These are phyloP conservation scores for Mixornis gularis DNA, from an alignment of 2,113 vertebrate genomes.

Conservation along the genomic window DNA sequence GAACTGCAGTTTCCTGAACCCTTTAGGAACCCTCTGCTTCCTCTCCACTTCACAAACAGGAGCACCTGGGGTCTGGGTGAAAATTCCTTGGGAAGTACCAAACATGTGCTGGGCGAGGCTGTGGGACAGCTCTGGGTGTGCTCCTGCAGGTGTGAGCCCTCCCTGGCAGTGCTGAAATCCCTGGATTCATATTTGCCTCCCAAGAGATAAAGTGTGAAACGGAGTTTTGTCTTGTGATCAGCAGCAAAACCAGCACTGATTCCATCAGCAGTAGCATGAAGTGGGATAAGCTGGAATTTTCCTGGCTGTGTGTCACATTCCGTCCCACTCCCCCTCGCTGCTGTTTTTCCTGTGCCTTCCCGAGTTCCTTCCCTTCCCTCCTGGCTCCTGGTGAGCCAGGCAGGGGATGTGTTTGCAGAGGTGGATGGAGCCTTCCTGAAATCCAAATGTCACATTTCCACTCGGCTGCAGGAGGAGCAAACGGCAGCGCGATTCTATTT, in stretches of 20 bases:
- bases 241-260: not conserved
- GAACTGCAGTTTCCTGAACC: not conserved
- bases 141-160: fast-evolving
- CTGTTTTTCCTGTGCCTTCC: not conserved
- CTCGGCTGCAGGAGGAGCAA: not conserved
- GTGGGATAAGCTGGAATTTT: not conserved
- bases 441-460: conserved; percentile 3
- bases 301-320: not conserved
- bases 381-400: not conserved
- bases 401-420: conserved; percentile 12
- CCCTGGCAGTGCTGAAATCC: fast-evolving
- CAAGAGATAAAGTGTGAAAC: not conserved
- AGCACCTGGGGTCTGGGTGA: not conserved
- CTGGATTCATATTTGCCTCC: fast-evolving
- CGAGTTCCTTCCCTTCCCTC: not conserved
- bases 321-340: not conserved
- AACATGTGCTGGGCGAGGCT: fast-evolving
- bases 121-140: fast-evolving
- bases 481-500: not conserved
- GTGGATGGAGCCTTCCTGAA: not conserved
- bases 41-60: not conserved
- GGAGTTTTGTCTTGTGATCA: not conserved
- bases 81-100: fast-evolving
- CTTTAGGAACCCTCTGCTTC: not conserved
- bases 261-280: fast-evolving